Conservation (phyloP, 2,797 vertebrate species). For the Lateolabrax maculatus region DNA sequence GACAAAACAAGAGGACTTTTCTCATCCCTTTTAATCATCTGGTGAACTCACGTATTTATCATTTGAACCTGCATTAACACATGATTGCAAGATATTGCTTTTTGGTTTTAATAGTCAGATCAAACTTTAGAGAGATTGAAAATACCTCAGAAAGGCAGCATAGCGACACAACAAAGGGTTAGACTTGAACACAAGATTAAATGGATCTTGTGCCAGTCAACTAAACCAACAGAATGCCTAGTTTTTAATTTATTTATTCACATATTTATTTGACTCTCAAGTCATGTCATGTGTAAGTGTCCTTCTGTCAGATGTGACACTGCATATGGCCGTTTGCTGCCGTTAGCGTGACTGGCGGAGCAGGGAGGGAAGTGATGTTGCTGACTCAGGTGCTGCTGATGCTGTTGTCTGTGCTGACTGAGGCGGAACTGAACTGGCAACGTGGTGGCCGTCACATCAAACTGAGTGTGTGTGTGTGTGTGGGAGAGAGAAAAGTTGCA, state of each 20-base stretch:
- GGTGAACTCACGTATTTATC: background rate
- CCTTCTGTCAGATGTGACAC: background rate
- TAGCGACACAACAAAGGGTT: background rate
- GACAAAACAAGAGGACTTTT: background rate
- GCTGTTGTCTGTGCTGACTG: conserved; percentile 51
- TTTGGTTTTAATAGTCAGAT: too few relatives aligned
- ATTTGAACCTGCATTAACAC: background rate
- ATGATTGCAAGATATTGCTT: background rate
- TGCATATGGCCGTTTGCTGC: background rate
- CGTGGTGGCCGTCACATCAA: background rate
- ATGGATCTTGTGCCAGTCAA: background rate
- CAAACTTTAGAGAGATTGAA: background rate
- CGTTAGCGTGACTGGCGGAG: conserved; percentile 10
- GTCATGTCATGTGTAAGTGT: fast-evolving
- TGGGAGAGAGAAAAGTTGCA: background rate
- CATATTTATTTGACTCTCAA: background rate
- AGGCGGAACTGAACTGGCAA: conserved; percentile 33
- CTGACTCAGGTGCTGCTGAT: conserved; percentile 71
- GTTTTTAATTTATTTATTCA: background rate
- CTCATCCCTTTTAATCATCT: background rate
- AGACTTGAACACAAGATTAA: background rate
- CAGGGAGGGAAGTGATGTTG: conserved; percentile 70
- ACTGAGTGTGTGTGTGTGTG: background rate
- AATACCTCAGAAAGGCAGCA: background rate
- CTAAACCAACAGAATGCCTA: background rate